These are phyloP conservation scores for Mohoua ochrocephala DNA, from an alignment of 2,113 vertebrate genomes.

Conservation along the genomic window DNA sequence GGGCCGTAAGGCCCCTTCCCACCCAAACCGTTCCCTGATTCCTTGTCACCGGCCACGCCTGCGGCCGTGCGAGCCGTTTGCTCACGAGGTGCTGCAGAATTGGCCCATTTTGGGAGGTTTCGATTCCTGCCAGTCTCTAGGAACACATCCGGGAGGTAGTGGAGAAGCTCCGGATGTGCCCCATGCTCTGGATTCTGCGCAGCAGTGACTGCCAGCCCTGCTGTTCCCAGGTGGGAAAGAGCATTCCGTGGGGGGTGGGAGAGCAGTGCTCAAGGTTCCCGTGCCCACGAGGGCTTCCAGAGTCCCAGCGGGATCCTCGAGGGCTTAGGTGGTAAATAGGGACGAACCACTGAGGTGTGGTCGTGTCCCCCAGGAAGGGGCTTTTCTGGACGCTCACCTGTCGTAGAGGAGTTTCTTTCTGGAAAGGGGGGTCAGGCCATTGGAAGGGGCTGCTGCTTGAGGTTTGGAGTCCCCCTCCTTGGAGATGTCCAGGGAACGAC, in stretches of 20 bases:
- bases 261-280: accelerated
- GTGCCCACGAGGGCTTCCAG: background rate
- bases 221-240: background rate
- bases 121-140: accelerated
- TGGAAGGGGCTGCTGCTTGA: background rate
- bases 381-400: background rate
- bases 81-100: background rate
- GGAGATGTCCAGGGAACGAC: background rate
- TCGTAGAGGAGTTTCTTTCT: background rate
- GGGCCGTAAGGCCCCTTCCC: background rate
- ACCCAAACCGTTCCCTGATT: background rate
- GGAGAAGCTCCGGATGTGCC: background rate
- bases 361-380: background rate
- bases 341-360: too few species aligned
- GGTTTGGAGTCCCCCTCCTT: background rate
- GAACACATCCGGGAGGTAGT: background rate
- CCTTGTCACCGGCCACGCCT: background rate
- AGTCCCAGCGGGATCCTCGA: background rate
- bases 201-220: background rate
- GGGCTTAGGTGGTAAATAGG: background rate
- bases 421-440: background rate
- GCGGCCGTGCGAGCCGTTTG: background rate
- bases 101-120: background rate
- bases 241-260: background rate
- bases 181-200: background rate